These are phyloP conservation scores for Odontomachus brunneus DNA, from an alignment of 1,140 invertebrate species.

Conservation along the genomic window DNA sequence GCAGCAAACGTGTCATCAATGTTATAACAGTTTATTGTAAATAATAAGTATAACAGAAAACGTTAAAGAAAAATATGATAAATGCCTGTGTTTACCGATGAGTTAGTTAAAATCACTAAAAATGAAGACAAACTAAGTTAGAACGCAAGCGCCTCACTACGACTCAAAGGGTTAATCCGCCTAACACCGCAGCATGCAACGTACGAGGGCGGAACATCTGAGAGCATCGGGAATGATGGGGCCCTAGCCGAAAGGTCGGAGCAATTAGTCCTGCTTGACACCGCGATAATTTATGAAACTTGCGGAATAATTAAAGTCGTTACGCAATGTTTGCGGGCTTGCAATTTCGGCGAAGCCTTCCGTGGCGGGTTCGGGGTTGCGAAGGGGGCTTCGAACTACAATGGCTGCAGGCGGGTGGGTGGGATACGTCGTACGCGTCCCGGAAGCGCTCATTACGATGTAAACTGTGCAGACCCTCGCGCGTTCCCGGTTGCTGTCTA, in stretches of 20 bases:
- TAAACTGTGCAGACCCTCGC: neutral
- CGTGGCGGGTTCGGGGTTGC: neutral
- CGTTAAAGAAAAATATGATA: too few relatives aligned
- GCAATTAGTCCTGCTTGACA: conserved; percentile 30
- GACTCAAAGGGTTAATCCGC: too few relatives aligned
- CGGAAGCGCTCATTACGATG: neutral
- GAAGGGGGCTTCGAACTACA: neutral
- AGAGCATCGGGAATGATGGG: neutral
- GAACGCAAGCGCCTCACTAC: too few relatives aligned
- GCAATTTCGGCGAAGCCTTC: neutral
- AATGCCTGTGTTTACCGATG: too few relatives aligned
- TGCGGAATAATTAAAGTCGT: conserved; percentile 7
- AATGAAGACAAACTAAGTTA: too few relatives aligned
- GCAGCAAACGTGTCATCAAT: too few relatives aligned
- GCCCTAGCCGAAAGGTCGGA: conserved; percentile 11
- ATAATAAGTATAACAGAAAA: too few relatives aligned
- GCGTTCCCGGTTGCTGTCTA: neutral
- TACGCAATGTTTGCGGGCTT: conserved; percentile 7
- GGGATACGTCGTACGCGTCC: too few relatives aligned
- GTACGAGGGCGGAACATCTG: neutral
- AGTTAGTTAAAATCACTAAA: too few relatives aligned
- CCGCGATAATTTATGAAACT: conserved; percentile 31
- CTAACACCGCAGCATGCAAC: neutral
- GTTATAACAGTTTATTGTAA: too few relatives aligned
- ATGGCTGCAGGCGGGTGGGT: too few relatives aligned